Base-by-base conservation (phyloP, 2,888 invertebrate genomes). In the Chloromyia formosa region DNA sequence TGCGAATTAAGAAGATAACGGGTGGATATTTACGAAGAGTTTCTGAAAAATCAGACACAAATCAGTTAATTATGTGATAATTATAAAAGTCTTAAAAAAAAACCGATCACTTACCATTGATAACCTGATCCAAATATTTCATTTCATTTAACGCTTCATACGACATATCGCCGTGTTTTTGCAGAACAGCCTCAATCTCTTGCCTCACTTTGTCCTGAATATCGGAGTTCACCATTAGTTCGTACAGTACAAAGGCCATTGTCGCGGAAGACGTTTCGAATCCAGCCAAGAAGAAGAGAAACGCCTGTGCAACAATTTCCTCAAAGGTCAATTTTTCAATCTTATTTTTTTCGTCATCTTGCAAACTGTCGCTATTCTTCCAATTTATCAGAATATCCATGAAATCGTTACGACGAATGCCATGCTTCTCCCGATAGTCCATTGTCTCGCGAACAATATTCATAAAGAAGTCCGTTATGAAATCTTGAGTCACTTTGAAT, bases 301-400 rank as follows among this genome's bases (percentile, higher is more conserved):
- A 71, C 56, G 71, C 35, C 14, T 71, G 71, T 9, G 71, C 71
- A 40, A 40, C 58, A 45, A 71, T 49, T 20, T 71, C 58, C 5
- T 45, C 22, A 16, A 66, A 40, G 4, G 42, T 16, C 1, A 66
- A 45, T 14, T 20, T 53, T 16, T 18, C 69, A 10, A 49, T 12
- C 5, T 60, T 16, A n/a, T 14, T 22, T 18, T 20, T 73, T 7
- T 10, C 16, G 5, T 35, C 49, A 4, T 35, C 1, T 3, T 20
- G 3, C 16, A 1, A n/a, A 14, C 56, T 35, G 16, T 53, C 69
- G 1, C 56, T 49, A 61, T 75, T 76, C 77, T 86, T 83, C 16
- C 87, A 82, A 75, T 87, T 86, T 81, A 88, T 85, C 9, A 89
- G 80, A 1, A 88, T 80, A 78, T 89, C 85, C 77, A 89, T 81